These are phyloP conservation scores for Callitettix versicolor DNA, from an alignment of 1,140 invertebrate species.

Conservation along the genomic window DNA sequence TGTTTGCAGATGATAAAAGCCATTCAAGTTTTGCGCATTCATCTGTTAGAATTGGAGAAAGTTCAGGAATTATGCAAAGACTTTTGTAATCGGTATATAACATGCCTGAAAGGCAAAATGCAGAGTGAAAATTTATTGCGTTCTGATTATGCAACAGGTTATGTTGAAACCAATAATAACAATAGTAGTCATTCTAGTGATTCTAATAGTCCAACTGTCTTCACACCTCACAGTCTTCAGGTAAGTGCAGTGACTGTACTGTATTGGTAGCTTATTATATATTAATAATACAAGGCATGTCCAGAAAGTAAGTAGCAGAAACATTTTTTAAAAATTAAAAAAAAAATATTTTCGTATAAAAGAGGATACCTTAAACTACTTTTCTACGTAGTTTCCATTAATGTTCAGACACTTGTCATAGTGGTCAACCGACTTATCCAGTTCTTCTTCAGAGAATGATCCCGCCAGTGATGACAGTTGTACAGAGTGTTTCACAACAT, in stretches of 20 bases:
- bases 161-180: constrained; percentile 36
- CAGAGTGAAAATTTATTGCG: constrained; percentile 83
- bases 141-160: constrained; percentile 51
- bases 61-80: constrained; percentile 95
- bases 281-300: too few relatives aligned
- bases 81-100: constrained; percentile 93
- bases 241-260: constrained; percentile 21
- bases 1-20: constrained; percentile 86
- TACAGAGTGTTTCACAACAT: too few relatives aligned
- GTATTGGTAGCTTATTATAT: too few relatives aligned
- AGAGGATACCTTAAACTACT: too few relatives aligned
- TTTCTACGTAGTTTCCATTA: too few relatives aligned
- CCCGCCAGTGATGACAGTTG: too few relatives aligned
- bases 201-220: constrained; percentile 35
- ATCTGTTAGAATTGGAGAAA: constrained; percentile 89
- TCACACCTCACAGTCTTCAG: constrained; percentile 26
- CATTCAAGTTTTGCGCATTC: constrained; percentile 92
- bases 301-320: too few relatives aligned
- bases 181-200: constrained; percentile 43
- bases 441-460: too few relatives aligned
- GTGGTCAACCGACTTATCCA: too few relatives aligned
- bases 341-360: too few relatives aligned
- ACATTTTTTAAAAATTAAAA: too few relatives aligned
- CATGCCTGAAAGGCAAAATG: constrained; percentile 92
- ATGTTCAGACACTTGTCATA: too few relatives aligned